These are phyloP conservation scores for Leptobrachium ailaonicum DNA, from an alignment of 2,113 vertebrate species.

Conservation along the genomic window DNA sequence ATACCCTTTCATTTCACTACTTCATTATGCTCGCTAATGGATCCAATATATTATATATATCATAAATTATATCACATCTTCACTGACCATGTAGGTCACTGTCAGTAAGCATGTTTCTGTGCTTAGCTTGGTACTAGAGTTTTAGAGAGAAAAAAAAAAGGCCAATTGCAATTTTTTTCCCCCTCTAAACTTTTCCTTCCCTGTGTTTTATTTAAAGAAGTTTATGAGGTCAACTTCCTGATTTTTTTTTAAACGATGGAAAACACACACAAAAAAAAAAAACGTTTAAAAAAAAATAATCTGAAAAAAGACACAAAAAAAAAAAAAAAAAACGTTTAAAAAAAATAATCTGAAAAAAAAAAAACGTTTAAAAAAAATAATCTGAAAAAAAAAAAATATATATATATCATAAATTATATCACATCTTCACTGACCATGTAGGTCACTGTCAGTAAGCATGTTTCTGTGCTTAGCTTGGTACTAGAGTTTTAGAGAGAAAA, in stretches of 20 bases:
- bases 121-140: constrained; percentile 72
- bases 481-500: constrained; percentile 73
- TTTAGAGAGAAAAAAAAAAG: constrained; percentile 67
- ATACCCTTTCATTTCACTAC: constrained; percentile 99
- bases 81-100: constrained; percentile 99
- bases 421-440: constrained; percentile 99
- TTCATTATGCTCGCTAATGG: constrained; percentile 99
- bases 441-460: constrained; percentile 97
- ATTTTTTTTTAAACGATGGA: neutral
- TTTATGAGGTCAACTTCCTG: no score
- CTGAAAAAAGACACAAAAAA: no score
- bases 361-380: no score
- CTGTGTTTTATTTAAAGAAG: neutral
- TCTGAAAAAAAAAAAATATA: constrained; percentile 62
- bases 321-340: no score
- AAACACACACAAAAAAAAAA: no score
- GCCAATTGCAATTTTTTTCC: constrained; percentile 67
- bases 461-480: constrained; percentile 78
- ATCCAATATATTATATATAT: constrained; percentile 99
- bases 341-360: no score
- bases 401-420: constrained; percentile 99
- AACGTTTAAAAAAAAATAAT: neutral
- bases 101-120: constrained; percentile 89
- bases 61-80: constrained; percentile 99
- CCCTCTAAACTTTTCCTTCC: constrained; percentile 69